These are phyloP conservation scores for Hylia prasina DNA, from an alignment of 2,113 vertebrate species.

Conservation along the genomic window DNA sequence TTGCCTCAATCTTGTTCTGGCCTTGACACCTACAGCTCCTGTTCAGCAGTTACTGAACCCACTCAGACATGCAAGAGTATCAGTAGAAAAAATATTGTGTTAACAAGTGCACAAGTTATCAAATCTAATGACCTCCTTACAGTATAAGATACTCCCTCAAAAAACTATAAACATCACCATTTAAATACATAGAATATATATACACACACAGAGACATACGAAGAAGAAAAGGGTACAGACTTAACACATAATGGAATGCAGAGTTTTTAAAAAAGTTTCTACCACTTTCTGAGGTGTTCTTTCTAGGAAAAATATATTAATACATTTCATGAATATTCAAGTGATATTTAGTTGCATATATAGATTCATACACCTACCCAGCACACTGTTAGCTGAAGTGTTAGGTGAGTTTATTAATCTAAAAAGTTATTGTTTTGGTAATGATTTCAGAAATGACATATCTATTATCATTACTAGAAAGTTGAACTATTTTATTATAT, in stretches of 20 bases:
- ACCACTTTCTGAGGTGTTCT: constrained; percentile 2
- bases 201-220: rapidly evolving
- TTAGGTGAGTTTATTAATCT: background rate
- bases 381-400: background rate
- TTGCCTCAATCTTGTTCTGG: background rate
- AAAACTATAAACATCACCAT: background rate
- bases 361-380: background rate
- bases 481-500: background rate
- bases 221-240: background rate
- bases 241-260: background rate
- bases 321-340: background rate
- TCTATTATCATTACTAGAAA: background rate
- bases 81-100: background rate
- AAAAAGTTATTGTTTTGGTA: background rate
- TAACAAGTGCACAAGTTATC: background rate
- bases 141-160: background rate
- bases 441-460: background rate
- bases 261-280: background rate
- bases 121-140: background rate
- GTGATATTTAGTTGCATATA: background rate
- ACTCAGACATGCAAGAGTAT: background rate
- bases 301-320: background rate
- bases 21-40: background rate
- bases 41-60: background rate
- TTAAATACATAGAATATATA: background rate